A percentile compares a stretch with the other conserved stretches of the same genome.
These are phyloP conservation scores for Arion vulgaris DNA, from an alignment of 1,140 invertebrate species.

Conservation along the genomic window DNA sequence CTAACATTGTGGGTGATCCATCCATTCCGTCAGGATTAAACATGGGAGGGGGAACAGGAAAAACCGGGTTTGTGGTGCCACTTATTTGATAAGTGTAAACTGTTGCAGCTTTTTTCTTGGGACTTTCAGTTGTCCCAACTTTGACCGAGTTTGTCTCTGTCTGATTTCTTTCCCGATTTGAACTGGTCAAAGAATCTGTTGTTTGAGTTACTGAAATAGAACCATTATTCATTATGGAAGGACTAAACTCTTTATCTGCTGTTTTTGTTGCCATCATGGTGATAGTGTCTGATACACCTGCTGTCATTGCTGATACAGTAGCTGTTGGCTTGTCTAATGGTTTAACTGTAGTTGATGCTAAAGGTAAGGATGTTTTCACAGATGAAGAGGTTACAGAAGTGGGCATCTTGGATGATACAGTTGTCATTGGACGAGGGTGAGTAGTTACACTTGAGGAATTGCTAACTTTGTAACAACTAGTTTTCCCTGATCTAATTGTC, in stretches of 20 bases:
- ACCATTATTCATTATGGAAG: too few species aligned
- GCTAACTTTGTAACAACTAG: background rate
- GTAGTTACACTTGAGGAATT: background rate
- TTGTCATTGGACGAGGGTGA: background rate
- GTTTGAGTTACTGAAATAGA: slow-evolving; percentile 15
- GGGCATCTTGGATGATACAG: background rate
- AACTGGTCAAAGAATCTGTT: slow-evolving; percentile 18
- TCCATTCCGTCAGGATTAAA: background rate
- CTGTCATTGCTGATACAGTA: slow-evolving; percentile 38
- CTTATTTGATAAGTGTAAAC: slow-evolving; percentile 24
- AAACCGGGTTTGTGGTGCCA: slow-evolving; percentile 16
- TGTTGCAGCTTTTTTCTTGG: slow-evolving; percentile 7
- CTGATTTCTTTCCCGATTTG: background rate
- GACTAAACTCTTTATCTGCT: background rate
- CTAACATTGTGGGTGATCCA: background rate
- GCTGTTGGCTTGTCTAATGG: slow-evolving; percentile 34
- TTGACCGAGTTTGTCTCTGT: background rate
- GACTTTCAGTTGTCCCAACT: slow-evolving; percentile 5
- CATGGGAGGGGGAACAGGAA: slow-evolving; percentile 11
- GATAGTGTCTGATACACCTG: slow-evolving; percentile 17
- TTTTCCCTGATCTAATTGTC: background rate
- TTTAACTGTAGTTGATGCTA: background rate
- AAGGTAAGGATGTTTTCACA: slow-evolving; percentile 17
- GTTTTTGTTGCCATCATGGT: slow-evolving; percentile 15
- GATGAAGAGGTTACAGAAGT: background rate